Conservation (phyloP, 2,888 invertebrate species). For the Pilophorus perplexus region DNA sequence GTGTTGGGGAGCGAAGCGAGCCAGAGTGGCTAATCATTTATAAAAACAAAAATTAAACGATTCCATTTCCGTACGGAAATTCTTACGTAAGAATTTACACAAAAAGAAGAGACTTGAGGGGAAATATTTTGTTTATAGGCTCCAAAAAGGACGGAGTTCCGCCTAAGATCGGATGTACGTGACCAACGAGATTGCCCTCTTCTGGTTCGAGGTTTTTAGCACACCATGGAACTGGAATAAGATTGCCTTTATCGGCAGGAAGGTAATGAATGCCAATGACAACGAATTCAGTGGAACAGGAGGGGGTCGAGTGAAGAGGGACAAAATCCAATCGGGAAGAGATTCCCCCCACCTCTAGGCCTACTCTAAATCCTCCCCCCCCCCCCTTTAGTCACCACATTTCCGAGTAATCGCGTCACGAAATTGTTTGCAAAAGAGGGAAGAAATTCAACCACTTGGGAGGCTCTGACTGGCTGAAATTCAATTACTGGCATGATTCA, state of each 20-base stretch:
- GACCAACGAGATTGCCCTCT: slow-evolving; percentile 30
- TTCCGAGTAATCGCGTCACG: slow-evolving; percentile 25
- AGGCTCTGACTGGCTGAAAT: no score
- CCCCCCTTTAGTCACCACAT: not conserved
- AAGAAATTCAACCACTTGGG: no score
- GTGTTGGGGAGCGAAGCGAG: no score
- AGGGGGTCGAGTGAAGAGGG: no score
- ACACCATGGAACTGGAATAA: slow-evolving; percentile 29
- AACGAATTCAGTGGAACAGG: no score
- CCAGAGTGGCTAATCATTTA: no score
- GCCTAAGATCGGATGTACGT: slow-evolving; percentile 28
- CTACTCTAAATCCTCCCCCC: no score
- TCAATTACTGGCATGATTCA: no score
- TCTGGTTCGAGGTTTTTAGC: slow-evolving; percentile 21
- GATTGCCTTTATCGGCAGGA: slow-evolving; percentile 39
- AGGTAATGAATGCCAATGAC: slow-evolving; percentile 41
- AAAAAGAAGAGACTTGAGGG: no score
- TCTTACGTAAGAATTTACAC: no score
- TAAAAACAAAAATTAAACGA: no score
- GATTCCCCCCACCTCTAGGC: slow-evolving; percentile 25
- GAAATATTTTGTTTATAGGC: slow-evolving; percentile 32
- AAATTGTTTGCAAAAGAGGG: slow-evolving; percentile 25
- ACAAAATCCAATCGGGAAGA: slow-evolving; percentile 5
- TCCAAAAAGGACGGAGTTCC: not conserved
- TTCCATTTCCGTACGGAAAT: no score